phyloP scores from a whole-genome alignment of 2,113 vertebrate genomes.

The Cinclus mexicanus region DNA sequence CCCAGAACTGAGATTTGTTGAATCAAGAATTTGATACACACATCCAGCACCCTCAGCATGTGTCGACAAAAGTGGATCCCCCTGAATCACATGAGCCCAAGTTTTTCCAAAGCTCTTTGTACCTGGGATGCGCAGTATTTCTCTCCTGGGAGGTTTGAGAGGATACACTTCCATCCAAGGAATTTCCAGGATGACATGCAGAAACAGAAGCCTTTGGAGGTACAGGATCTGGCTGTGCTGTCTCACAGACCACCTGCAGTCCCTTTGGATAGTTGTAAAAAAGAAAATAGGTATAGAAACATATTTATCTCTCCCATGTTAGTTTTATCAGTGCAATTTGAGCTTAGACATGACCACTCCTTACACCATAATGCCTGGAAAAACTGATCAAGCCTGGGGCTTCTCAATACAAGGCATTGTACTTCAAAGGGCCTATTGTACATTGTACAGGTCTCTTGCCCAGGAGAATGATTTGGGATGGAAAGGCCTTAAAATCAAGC shows the following conservation, averaged over 20 bases:
- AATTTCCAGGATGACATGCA: slow-evolving; percentile 91
- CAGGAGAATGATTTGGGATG: not conserved
- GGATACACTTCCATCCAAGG: slow-evolving; percentile 88
- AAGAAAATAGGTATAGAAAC: not conserved
- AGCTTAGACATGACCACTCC: not conserved
- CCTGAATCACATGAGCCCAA: not conserved
- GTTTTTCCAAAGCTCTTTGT: not conserved
- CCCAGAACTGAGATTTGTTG: not conserved
- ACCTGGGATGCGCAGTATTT: slow-evolving; percentile 89
- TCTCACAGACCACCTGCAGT: slow-evolving; percentile 92
- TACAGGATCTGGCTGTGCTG: slow-evolving; percentile 81
- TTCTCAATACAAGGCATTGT: not conserved
- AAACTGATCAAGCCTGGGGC: not conserved
- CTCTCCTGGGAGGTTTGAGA: slow-evolving; percentile 84
- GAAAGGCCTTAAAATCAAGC: not conserved
- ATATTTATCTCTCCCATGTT: not conserved
- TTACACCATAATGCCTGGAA: not conserved
- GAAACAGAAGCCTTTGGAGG: slow-evolving; percentile 81
- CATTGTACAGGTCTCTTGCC: not conserved
- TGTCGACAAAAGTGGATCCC: not conserved
- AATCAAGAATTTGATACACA: not conserved
- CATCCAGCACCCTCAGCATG: not conserved
- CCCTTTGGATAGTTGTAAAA: slow-evolving; percentile 72
- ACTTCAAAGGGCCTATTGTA: not conserved
- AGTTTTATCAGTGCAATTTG: not conserved